Evolutionary conservation across 35 echinoderm and acorn worm genomes (phyloP).

Genomic region (Patiria miniata): DNA sequence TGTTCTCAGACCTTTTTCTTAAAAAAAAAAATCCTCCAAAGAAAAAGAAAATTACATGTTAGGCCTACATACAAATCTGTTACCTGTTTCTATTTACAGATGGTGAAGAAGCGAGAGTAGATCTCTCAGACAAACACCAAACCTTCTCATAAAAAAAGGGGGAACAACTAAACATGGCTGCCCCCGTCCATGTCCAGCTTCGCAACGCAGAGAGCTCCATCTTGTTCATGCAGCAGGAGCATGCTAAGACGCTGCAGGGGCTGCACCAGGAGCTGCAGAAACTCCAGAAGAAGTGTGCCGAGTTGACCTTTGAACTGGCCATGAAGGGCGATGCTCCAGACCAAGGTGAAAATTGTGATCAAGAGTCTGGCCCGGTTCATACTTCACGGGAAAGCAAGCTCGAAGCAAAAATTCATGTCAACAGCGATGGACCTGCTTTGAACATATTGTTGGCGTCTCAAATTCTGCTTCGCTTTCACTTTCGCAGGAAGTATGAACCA

Average conservation of each 20-base stretch:
- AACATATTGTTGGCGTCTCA: no score
- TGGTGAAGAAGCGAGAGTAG: no score
- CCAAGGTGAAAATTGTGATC: conserved; percentile 66
- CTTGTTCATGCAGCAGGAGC: conserved; percentile 98
- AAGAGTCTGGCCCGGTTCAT: no score
- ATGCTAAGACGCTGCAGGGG: conserved; percentile 90
- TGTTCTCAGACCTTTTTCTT: no score
- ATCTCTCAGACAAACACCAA: no score
- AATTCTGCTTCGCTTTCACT: background rate
- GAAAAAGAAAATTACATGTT: no score
- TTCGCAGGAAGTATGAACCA: background rate
- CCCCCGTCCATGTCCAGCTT: conserved; percentile 75
- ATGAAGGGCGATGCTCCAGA: conserved; percentile 84
- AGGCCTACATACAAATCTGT: no score
- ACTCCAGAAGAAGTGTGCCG: conserved; percentile 96
- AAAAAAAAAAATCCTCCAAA: no score
- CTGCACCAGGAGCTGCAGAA: conserved; percentile 93
- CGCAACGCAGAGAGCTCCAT: conserved; percentile 92
- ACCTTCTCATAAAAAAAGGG: no score
- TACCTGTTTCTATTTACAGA: no score
- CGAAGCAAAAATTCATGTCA: background rate
- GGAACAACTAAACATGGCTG: conserved; percentile 53
- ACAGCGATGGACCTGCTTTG: background rate
- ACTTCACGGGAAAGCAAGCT: no score
- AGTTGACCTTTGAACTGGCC: conserved; percentile 98